phyloP scores from a whole-genome alignment of 2,888 invertebrate species.

The Diplazon laetatorius region DNA sequence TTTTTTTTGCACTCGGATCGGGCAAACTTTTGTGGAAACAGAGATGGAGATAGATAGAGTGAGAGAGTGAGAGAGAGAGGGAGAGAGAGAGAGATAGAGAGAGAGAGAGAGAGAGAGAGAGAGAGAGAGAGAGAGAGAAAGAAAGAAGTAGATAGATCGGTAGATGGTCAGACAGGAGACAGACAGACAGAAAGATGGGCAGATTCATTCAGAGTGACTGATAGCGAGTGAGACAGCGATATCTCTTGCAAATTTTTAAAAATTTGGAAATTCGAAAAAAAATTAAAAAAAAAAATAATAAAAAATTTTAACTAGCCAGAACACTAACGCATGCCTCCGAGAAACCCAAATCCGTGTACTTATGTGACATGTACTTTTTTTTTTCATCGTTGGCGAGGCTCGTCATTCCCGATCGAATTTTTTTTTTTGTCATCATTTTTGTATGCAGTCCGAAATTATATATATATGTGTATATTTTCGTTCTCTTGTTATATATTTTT shows the following conservation, averaged over 20 bases:
- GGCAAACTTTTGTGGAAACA: slow-evolving; percentile 20
- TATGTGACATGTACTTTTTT: slow-evolving; percentile 10
- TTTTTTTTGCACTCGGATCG: slow-evolving; percentile 60
- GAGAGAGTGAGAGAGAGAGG: not conserved
- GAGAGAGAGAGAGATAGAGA: slow-evolving; percentile 23
- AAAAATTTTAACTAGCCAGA: slow-evolving; percentile 71
- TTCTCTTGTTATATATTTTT: too few species aligned
- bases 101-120: slow-evolving; percentile 7
- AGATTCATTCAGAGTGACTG: slow-evolving; percentile 24
- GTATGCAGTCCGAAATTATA: not conserved
- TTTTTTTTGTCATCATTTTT: too few species aligned
- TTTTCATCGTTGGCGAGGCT: slow-evolving; percentile 15
- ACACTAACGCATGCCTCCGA: slow-evolving; percentile 77
- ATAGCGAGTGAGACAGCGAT: slow-evolving; percentile 52
- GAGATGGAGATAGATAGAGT: slow-evolving; percentile 13
- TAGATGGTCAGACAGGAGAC: too few species aligned
- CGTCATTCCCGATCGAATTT: not conserved
- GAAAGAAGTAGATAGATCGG: slow-evolving; percentile 17
- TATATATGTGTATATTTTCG: too few species aligned
- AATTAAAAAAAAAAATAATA: too few species aligned
- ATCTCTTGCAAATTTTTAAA: slow-evolving; percentile 60
- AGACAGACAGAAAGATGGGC: not conserved
- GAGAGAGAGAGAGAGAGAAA: slow-evolving; percentile 31
- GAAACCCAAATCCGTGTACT: slow-evolving; percentile 71
- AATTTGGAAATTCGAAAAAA: too few species aligned